phyloP scores from a whole-genome alignment of 1,140 invertebrate genomes.

The Zaprionus nigranus region DNA sequence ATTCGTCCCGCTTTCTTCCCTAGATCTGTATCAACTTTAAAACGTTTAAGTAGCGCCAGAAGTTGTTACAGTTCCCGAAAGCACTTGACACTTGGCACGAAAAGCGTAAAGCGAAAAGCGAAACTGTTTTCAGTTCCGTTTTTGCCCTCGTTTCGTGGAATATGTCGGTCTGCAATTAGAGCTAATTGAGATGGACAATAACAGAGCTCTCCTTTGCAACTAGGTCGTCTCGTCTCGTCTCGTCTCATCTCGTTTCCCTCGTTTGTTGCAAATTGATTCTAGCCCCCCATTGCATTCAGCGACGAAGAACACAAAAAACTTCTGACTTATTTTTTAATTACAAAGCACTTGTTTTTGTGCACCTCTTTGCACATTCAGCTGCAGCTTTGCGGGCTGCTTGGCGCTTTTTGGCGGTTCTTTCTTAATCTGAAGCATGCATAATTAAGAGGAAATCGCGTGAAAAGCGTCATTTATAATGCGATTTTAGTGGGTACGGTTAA shows the following conservation, averaged over 20 bases:
- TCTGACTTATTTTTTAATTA: not conserved
- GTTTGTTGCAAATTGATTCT: not conserved
- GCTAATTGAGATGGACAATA: constrained; percentile 1
- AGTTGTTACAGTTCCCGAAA: constrained; percentile 7
- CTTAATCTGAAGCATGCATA: not conserved
- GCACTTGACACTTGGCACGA: constrained; percentile 2
- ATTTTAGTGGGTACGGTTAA: not conserved
- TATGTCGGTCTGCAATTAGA: constrained; percentile 1
- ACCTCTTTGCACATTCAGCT: not conserved
- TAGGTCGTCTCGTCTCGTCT: not conserved
- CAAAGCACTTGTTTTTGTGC: not conserved
- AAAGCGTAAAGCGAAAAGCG: constrained; percentile 1
- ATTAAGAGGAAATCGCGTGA: not conserved
- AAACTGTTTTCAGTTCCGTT: not conserved
- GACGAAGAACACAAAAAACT: not conserved
- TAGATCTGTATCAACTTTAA: not conserved
- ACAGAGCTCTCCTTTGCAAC: not conserved
- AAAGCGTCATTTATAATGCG: not conserved
- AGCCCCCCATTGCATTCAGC: not conserved
- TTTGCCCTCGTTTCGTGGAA: not conserved
- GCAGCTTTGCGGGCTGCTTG: not conserved
- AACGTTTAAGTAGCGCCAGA: constrained; percentile 5
- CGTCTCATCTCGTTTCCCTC: not conserved
- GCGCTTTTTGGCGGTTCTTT: not conserved
- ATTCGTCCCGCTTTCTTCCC: not conserved